phyloP scores from a whole-genome alignment of 2,797 vertebrate species.

The Aphelocoma californica region DNA sequence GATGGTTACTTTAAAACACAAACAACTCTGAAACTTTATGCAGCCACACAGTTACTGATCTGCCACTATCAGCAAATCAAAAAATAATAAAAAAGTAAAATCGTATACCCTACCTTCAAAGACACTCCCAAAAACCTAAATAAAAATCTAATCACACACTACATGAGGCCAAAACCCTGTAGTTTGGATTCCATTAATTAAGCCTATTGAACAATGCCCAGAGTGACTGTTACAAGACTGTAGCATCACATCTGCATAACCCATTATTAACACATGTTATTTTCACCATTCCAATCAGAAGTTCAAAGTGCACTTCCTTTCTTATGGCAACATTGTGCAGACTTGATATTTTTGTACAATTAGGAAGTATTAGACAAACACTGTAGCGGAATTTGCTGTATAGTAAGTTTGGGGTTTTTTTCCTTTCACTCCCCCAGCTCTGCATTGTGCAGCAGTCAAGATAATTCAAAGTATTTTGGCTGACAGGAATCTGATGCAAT shows the following conservation, averaged over 20 bases:
- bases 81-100: not conserved
- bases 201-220: not conserved
- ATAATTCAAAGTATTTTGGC: not conserved
- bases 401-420: rapidly evolving
- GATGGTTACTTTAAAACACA: not conserved
- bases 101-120: not conserved
- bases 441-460: not conserved
- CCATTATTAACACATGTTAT: conserved; percentile 13
- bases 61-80: not conserved
- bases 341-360: not conserved
- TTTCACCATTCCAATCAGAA: conserved; percentile 11
- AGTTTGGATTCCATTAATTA: conserved; percentile 5
- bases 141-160: not conserved
- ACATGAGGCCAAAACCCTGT: not conserved
- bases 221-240: not conserved
- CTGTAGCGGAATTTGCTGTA: not conserved
- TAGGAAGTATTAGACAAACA: not conserved
- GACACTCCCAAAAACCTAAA: not conserved
- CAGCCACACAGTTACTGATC: not conserved
- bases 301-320: conserved; percentile 28
- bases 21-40: not conserved
- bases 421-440: not conserved
- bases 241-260: not conserved
- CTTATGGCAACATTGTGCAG: not conserved
- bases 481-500: not conserved